Conservation (phyloP, 2,888 invertebrate genomes). For the Timandra comae region DNA sequence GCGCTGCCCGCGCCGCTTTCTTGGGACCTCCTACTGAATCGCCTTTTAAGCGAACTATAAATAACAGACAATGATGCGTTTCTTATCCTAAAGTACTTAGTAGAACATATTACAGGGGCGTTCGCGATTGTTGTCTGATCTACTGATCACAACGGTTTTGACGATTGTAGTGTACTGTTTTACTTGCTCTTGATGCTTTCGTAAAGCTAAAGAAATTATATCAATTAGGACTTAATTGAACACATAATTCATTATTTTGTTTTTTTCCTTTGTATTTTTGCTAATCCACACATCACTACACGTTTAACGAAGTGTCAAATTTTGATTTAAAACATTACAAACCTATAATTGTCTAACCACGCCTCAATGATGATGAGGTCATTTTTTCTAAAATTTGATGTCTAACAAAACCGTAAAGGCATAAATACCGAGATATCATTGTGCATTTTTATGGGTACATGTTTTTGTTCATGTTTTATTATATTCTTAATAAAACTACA, state of each 20-base stretch:
- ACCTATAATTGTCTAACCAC: slow-evolving; percentile 15
- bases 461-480: slow-evolving; percentile 5
- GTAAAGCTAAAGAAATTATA: no score
- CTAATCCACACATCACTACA: no score
- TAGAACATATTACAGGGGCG: no score
- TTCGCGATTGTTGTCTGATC: no score
- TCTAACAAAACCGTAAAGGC: slow-evolving; percentile 1
- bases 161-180: no score
- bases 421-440: not conserved
- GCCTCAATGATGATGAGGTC: slow-evolving; percentile 11
- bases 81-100: slow-evolving; percentile 16
- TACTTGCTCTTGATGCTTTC: no score
- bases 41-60: slow-evolving; percentile 33
- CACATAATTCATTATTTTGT: no score
- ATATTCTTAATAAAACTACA: slow-evolving; percentile 28
- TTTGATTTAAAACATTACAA: slow-evolving; percentile 13
- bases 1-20: slow-evolving; percentile 35
- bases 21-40: slow-evolving; percentile 34
- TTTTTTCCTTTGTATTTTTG: no score
- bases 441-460: not conserved
- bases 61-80: slow-evolving; percentile 17
- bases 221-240: no score
- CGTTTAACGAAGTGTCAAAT: slow-evolving; percentile 9
- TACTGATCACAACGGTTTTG: no score
- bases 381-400: not conserved